Evolutionary conservation across 2,113 vertebrate genomes (phyloP), one percentile per base, ranked within the genome.

Genomic region (Heterocephalus glaber): DNA sequence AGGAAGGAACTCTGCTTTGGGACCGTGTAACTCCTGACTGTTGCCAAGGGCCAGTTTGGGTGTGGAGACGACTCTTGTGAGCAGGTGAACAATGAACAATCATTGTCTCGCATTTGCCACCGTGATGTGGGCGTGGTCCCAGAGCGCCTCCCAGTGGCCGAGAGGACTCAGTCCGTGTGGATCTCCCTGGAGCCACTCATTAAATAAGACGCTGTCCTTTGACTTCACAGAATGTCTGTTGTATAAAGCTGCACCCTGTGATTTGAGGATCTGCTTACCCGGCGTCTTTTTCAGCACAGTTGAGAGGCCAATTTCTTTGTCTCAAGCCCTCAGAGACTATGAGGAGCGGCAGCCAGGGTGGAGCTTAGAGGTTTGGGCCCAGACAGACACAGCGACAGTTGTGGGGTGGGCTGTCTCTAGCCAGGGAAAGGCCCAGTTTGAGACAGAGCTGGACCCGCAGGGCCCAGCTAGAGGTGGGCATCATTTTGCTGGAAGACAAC

Each of bases 81-180:
- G 60, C 52, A 87, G 38, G 80, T 87, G 16, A 96, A 85, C 93
- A 66, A 17, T 41, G 80, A 58, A 66, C 22, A 41, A 33, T 56
- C 49, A 1, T 4, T 14, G 30, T 61, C 58, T 5, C 7, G 30
- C 30, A 19, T 33, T 20, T 44, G 81, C 90, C 72, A 0, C 52
- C 1, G 35, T 65, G 86, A 30, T 22, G 11, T n/a, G 82, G 84
- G 92, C 13, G 20, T 95, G 94, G 94, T 90, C n/a, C 82, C 84
- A 96, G 80, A 97, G 97, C 91, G 97, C 98, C 98, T 98, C 98
- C 98, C 98, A 58, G 97, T 97, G 98, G 97, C 86, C 89, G 92
- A 94, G 52, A 16, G 33, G 63, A 95, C 70, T 94, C 68, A 77
- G n/a, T 91, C 95, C 68, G 28, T 74, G 52, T 0, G 86, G 26